Base-by-base conservation (phyloP, 2,113 vertebrate genomes). In the Lampris incognitus region DNA sequence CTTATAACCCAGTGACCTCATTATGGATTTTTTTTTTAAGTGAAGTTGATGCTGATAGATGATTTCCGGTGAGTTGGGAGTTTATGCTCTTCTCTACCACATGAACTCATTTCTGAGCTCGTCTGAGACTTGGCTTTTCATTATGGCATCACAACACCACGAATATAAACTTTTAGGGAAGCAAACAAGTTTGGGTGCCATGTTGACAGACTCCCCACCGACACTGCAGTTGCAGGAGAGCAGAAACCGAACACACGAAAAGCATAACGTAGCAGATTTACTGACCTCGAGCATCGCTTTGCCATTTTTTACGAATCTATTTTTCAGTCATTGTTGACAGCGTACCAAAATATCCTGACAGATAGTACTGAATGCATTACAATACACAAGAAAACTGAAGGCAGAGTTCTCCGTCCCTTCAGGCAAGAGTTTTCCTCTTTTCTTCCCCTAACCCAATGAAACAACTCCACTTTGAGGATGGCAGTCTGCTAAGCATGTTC, bases 391-490 rank as follows among this genome's bases (percentile, higher is more conserved):
- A 64, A 51, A 62, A 48, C 66, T 57, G 44, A 46, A 7, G 44
- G 44, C 3, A 24, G 60, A 56, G 59, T 81, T 39, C 51, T 24
- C 72, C 61, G 60, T 71, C 50, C 74, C 62, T 71, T 41, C 24
- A 39, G 58, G 50, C 51, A 24, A 24, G 51, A 76, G 61, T 75
- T 39, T 78, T 71, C 58, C 71, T 76, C 72, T 83, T 76, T 80
- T 7, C 4, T 46, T 1, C 7, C 44, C 4, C 1, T 1, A 4
- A 46, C 44, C 4, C 44, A 46, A 46, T 46, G 1, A 4, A 46
- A 2, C 4, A 46, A 7, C 7, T 46, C 1, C 7, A 7, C 44
- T 46, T 7, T 46, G 4, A 4, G 44, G 44, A 7, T 46, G 44
- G 4, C 44, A 5, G 44, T 46, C 44, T 46, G 44, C 44, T 2